These are phyloP conservation scores for Sebastes schlegelii DNA, from an alignment of 2,113 vertebrate species.

Conservation along the genomic window DNA sequence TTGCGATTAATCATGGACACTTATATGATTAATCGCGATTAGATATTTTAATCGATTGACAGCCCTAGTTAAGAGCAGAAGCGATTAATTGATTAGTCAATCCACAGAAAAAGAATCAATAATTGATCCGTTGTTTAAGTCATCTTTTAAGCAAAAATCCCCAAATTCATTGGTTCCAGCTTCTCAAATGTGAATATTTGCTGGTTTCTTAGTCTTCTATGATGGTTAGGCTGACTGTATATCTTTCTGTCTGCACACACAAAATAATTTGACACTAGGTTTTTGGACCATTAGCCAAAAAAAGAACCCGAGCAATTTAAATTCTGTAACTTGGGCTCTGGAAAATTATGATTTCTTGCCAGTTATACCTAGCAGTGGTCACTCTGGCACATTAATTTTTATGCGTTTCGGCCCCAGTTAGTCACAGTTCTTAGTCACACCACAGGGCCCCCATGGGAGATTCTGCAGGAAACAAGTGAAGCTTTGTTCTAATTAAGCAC, in stretches of 20 bases:
- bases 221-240: not conserved
- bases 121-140: not conserved
- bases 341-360: not conserved
- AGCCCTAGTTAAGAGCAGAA: not conserved
- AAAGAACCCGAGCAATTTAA: not conserved
- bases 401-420: not conserved
- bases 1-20: no score
- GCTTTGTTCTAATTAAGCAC: constrained; percentile 69
- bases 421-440: constrained; percentile 55
- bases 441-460: constrained; percentile 40
- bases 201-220: not conserved
- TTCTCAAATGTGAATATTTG: not conserved
- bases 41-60: not conserved
- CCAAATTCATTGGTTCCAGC: not conserved
- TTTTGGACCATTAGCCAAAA: not conserved
- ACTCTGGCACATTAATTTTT: not conserved
- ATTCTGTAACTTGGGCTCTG: not conserved
- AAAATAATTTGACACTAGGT: not conserved
- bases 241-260: not conserved
- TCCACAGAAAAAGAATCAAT: not conserved
- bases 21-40: no score
- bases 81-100: not conserved
- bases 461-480: constrained; percentile 55
- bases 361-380: not conserved
- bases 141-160: not conserved